These are phyloP conservation scores for Limosa lapponica DNA, from an alignment of 2,797 vertebrate genomes.

Conservation along the genomic window DNA sequence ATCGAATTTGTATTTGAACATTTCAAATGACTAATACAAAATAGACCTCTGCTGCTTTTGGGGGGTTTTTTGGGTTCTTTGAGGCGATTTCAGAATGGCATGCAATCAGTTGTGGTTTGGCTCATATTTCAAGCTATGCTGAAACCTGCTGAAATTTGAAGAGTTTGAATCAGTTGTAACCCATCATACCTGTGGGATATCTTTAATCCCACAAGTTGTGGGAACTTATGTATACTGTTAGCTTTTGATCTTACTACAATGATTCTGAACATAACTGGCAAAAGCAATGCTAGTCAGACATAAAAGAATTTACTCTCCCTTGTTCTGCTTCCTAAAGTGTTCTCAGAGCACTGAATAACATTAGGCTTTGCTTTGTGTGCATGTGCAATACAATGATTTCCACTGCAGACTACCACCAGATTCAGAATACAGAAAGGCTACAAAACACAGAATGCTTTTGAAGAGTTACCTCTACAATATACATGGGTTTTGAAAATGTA, in stretches of 20 bases:
- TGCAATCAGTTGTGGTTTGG: slow-evolving; percentile 29
- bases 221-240: slow-evolving; percentile 49
- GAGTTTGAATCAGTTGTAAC: slow-evolving; percentile 50
- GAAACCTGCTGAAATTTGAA: slow-evolving; percentile 58
- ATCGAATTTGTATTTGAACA: slow-evolving; percentile 15
- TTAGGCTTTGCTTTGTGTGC: neutral
- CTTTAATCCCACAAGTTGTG: slow-evolving; percentile 68
- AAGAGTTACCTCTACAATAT: neutral
- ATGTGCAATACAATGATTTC: neutral
- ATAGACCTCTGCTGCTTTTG: neutral
- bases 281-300: slow-evolving; percentile 66
- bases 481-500: neutral
- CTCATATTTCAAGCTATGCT: slow-evolving; percentile 54
- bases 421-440: neutral
- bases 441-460: neutral
- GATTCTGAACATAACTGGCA: slow-evolving; percentile 59
- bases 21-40: slow-evolving; percentile 51
- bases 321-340: slow-evolving; percentile 65
- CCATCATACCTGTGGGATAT: slow-evolving; percentile 60
- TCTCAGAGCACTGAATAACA: slow-evolving; percentile 42
- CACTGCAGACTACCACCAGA: neutral
- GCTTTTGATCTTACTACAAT: slow-evolving; percentile 74
- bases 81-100: neutral
- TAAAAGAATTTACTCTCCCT: slow-evolving; percentile 65
- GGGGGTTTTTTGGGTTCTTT: neutral